Base-by-base conservation (phyloP, 1,140 invertebrate species). In the Medauroidea extradentata region DNA sequence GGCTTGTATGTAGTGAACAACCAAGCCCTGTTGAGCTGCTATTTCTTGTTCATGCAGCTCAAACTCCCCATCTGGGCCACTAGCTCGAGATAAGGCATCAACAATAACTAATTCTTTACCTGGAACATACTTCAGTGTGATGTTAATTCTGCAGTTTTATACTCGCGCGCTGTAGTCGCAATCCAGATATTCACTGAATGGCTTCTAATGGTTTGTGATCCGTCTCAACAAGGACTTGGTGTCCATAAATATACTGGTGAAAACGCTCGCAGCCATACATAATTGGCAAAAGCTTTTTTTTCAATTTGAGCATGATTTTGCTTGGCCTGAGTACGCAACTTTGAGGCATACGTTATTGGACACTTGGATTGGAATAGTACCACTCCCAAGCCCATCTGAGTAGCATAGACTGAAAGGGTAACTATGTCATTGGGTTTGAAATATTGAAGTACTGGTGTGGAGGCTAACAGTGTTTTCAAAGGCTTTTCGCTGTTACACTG, bases 181-280 rank as follows among this genome's bases (percentile, higher is more conserved):
- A 64, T 43, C 65, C 66, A 52, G 63, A 66, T 42, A 66, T 63
- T 34, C 67, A 66, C 52, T 72, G 69, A 18, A 72, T 52, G 1
- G 65, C 66, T 19, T 72, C 34, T 8, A 81, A 57, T 0, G 77
- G 75, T 41, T 77, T 73, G 59, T 80, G 75, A 64, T 80, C 78
- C 2, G 74, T 77, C 14, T 60, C 41, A 2, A 78, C 59, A 8
- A 61, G 61, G 59, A 79, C 75, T 25, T 68, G 50, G 3, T 63
- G 62, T n/a, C 76, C 76, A 53, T 65, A 68, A 14, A 78, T 50
- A 63, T 73, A 78, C 24, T 78, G 64, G 42, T 72, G 67, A 67
- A 75, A 67, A 60, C 63, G 9, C 55, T 48, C 3, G 59, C 61
- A 9, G 8, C 53, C 64, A 61, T 63, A 56, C 42, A 76, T 44